Conservation (phyloP, 2,113 vertebrate species). For the Chaetura pelagica region DNA sequence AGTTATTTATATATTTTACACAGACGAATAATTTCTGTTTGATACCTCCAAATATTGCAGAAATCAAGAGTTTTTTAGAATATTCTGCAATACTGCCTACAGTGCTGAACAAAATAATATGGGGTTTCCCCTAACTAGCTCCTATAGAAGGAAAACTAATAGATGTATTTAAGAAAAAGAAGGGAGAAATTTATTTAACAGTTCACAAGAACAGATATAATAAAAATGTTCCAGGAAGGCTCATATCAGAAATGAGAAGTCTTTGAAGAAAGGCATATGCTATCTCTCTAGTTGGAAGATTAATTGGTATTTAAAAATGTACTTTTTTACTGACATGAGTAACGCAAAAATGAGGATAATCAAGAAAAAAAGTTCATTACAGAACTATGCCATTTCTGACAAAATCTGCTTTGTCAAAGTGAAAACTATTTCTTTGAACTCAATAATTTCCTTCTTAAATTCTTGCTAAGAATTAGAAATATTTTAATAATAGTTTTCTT, state of each 20-base stretch:
- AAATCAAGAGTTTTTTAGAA: background rate
- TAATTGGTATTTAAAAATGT: background rate
- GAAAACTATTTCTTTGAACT: background rate
- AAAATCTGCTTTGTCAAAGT: background rate
- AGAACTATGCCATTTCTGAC: background rate
- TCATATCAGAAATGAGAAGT: background rate
- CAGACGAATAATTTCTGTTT: conserved; percentile 46
- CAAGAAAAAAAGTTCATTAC: background rate
- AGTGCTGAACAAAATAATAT: background rate
- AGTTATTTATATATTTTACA: conserved; percentile 45
- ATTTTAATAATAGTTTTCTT: background rate
- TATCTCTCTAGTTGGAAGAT: background rate
- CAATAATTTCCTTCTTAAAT: background rate
- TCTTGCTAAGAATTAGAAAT: background rate
- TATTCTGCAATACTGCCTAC: background rate
- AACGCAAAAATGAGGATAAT: background rate
- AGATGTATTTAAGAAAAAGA: background rate
- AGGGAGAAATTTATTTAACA: background rate
- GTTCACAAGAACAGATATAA: background rate
- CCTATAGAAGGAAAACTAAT: background rate
- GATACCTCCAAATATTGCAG: conserved; percentile 5
- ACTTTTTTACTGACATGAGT: background rate
- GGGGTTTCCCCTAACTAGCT: background rate
- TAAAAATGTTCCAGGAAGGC: background rate
- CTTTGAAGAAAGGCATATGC: background rate